These are phyloP conservation scores for Fulica atra DNA, from an alignment of 2,113 vertebrate genomes.

Conservation along the genomic window DNA sequence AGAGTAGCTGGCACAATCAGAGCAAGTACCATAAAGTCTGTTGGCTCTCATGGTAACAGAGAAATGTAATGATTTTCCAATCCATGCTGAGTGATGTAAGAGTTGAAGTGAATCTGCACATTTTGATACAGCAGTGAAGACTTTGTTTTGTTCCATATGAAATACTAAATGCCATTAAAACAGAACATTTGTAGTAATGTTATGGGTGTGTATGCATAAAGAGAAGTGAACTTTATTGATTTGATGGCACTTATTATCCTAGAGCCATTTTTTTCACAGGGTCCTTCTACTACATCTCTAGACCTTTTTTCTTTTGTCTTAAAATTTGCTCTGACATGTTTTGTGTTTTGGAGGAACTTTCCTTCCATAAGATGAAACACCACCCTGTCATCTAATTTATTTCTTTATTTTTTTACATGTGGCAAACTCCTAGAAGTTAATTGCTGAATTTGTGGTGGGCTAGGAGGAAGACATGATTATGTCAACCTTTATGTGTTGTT, in stretches of 20 bases:
- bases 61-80: not conserved
- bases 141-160: not conserved
- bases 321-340: not conserved
- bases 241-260: not conserved
- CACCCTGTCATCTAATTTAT: not conserved
- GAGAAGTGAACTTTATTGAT: not conserved
- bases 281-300: not conserved
- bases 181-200: not conserved
- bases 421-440: not conserved
- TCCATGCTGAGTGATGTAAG: not conserved
- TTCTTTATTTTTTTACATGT: not conserved
- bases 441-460: not conserved
- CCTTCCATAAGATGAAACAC: not conserved
- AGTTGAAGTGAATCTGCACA: not conserved
- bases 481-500: not conserved
- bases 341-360: slow-evolving; percentile 22
- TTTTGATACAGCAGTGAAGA: not conserved
- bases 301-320: not conserved
- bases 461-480: not conserved
- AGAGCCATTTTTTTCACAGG: slow-evolving; percentile 14
- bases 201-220: not conserved
- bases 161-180: not conserved
- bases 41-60: not conserved
- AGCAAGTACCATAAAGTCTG: not conserved
- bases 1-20: not conserved